Evolutionary conservation across 2,888 invertebrate species (phyloP).

Genomic region (Calephelis perditalis): DNA sequence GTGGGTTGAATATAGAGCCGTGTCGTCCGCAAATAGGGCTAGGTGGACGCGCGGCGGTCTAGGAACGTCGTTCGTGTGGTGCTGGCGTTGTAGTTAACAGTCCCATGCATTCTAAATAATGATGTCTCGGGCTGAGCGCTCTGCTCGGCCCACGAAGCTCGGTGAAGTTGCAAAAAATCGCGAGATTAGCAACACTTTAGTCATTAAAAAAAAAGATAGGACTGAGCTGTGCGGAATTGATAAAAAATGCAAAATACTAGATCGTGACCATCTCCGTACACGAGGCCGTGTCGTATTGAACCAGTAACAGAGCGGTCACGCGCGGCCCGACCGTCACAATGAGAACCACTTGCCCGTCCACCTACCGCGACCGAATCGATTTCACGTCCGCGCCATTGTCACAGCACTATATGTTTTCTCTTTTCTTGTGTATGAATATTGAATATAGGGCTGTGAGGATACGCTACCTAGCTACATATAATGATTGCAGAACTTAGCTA

Average conservation of each 20-base stretch:
- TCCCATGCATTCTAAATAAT: too few relatives aligned
- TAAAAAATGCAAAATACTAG: conserved; percentile 13
- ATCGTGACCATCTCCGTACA: conserved; percentile 50
- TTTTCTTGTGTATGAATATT: conserved; percentile 32
- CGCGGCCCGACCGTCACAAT: conserved; percentile 43
- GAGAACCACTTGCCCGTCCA: conserved; percentile 45
- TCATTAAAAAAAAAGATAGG: not conserved
- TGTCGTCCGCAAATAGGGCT: too few relatives aligned
- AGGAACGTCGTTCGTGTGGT: too few relatives aligned
- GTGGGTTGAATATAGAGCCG: too few relatives aligned
- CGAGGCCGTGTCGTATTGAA: conserved; percentile 55
- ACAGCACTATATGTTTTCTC: conserved; percentile 49
- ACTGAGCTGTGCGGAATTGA: not conserved
- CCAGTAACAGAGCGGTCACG: conserved; percentile 53
- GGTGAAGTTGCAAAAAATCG: too few relatives aligned
- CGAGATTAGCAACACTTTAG: too few relatives aligned
- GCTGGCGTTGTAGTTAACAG: too few relatives aligned
- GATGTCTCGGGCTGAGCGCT: too few relatives aligned
- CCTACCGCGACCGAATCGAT: conserved; percentile 58
- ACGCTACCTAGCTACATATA: not conserved
- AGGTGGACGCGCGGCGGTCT: too few relatives aligned
- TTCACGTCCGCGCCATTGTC: conserved; percentile 52
- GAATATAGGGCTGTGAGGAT: not conserved
- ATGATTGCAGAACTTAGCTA: too few relatives aligned
- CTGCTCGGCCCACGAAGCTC: too few relatives aligned